phyloP scores from a whole-genome alignment of 2,113 vertebrate species.

The Henicopernis longicauda region DNA sequence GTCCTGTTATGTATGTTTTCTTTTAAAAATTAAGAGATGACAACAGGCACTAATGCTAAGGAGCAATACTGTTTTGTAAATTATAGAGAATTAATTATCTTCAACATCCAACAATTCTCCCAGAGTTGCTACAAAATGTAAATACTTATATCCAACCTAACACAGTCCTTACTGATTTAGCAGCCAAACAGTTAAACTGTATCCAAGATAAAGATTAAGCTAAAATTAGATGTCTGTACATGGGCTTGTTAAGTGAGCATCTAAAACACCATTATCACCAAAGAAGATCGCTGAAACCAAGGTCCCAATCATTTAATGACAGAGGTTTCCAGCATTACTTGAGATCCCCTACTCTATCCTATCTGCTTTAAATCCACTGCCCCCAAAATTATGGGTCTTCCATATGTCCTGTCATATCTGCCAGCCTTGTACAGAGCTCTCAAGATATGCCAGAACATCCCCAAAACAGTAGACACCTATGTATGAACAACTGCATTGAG shows the following conservation, averaged over 20 bases:
- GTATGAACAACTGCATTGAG: not conserved
- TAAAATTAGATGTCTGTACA: not conserved
- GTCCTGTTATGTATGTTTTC: not conserved
- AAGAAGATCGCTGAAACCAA: not conserved
- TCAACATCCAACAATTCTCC: not conserved
- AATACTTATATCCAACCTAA: not conserved
- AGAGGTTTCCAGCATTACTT: not conserved
- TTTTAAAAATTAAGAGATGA: not conserved
- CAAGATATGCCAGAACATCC: not conserved
- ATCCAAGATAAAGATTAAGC: not conserved
- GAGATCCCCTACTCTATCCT: not conserved
- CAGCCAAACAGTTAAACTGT: not conserved
- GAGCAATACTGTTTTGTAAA: not conserved
- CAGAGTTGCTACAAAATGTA: not conserved
- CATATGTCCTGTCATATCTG: not conserved
- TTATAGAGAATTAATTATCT: not conserved
- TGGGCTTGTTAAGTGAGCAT: not conserved
- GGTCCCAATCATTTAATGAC: not conserved
- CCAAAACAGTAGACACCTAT: not conserved
- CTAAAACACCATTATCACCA: not conserved
- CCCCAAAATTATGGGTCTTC: not conserved
- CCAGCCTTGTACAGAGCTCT: not conserved
- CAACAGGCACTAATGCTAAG: not conserved
- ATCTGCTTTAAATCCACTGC: not conserved
- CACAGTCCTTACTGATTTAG: not conserved